These are phyloP conservation scores for Fragum fragum DNA, from an alignment of 2,888 invertebrate genomes.

Conservation along the genomic window DNA sequence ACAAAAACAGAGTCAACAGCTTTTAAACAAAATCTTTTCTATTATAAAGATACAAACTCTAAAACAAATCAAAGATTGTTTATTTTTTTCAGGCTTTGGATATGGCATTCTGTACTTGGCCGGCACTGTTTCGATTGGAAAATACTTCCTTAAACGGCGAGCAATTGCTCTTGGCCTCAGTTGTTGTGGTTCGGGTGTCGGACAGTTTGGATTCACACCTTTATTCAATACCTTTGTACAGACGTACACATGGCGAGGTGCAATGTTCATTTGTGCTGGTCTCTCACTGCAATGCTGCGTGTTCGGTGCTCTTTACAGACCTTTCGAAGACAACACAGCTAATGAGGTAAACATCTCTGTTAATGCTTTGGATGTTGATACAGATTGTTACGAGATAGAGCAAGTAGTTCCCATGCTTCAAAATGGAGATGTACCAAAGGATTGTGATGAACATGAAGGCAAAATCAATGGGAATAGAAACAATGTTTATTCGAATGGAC, in stretches of 20 bases:
- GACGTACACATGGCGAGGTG: slow-evolving; percentile 47
- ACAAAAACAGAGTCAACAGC: too few species aligned
- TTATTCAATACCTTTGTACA: slow-evolving; percentile 33
- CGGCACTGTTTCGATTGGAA: slow-evolving; percentile 37
- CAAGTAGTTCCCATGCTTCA: neutral
- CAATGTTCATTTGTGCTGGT: slow-evolving; percentile 46
- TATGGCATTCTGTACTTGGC: slow-evolving; percentile 48
- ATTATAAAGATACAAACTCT: too few species aligned
- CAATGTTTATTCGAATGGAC: neutral
- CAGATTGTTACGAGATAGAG: neutral
- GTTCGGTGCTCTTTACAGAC: slow-evolving; percentile 33
- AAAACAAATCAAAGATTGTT: too few species aligned
- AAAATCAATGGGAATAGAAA: neutral
- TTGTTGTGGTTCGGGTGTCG: slow-evolving; percentile 49
- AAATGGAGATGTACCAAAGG: neutral
- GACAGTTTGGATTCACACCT: slow-evolving; percentile 43
- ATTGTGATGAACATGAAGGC: neutral
- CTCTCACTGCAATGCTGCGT: slow-evolving; percentile 42
- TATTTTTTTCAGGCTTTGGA: slow-evolving; percentile 44
- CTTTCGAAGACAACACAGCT: neutral
- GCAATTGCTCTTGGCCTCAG: slow-evolving; percentile 48
- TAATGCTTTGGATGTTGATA: neutral
- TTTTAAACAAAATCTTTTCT: too few species aligned
- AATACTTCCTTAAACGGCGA: slow-evolving; percentile 45
- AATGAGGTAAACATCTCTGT: neutral